Conservation (phyloP, 2,888 invertebrate genomes). For the Meloe dianella region DNA sequence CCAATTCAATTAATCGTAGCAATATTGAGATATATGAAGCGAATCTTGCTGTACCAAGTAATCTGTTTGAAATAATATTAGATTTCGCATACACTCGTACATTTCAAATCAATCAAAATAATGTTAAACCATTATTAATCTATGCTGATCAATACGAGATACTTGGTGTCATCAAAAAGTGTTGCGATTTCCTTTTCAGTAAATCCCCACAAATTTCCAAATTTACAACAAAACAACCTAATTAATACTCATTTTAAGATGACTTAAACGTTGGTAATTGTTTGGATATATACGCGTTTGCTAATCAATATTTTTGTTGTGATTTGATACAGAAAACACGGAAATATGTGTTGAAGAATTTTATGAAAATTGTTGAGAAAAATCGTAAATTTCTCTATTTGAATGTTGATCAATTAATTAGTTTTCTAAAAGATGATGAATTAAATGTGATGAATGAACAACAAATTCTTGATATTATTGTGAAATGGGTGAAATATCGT, state of each 20-base stretch:
- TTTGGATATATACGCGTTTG: conserved; percentile 74
- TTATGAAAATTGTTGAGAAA: conserved; percentile 63
- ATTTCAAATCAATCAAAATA: conserved; percentile 68
- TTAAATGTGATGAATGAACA: conserved; percentile 77
- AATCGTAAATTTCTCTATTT: conserved; percentile 71
- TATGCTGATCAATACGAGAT: conserved; percentile 78
- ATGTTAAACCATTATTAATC: conserved; percentile 73
- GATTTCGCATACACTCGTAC: conserved; percentile 78
- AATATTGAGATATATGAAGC: conserved; percentile 68
- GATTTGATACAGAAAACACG: conserved; percentile 69
- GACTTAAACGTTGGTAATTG: conserved; percentile 73
- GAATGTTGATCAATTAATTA: conserved; percentile 66
- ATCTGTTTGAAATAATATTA: conserved; percentile 70
- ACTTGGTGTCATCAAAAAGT: conserved; percentile 72
- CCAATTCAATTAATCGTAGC: conserved; percentile 69
- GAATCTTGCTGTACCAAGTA: conserved; percentile 65
- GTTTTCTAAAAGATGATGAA: conserved; percentile 72
- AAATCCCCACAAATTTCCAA: conserved; percentile 4
- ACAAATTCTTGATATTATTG: conserved; percentile 74
- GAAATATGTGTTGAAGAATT: conserved; percentile 51
- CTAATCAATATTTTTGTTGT: conserved; percentile 72
- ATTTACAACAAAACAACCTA: too few relatives aligned
- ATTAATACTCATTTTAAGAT: conserved; percentile 46
- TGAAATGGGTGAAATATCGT: conserved; percentile 73
- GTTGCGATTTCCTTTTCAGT: conserved; percentile 69